Base-by-base conservation (phyloP, 37 sponge, comb jelly and placozoan species). In the Oopsacas minuta region DNA sequence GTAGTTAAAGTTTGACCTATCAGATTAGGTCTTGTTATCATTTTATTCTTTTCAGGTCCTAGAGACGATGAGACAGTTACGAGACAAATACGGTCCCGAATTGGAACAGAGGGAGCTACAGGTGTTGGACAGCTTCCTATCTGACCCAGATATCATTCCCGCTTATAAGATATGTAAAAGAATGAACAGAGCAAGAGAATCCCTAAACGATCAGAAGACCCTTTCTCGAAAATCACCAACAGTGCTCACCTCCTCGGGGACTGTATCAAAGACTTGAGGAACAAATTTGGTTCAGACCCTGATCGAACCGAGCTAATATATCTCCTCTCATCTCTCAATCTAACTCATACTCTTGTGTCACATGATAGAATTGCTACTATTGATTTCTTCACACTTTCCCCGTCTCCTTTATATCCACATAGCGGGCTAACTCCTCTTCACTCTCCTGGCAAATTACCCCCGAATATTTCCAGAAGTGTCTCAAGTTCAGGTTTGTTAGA, bases 101-200 rank as follows among this genome's bases (percentile, higher is more conserved):
- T 12, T 61, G 75, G 75, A 61, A n/a, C 5, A 10, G 20, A 10
- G 75, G 22, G 75, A 61, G 75, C 75, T 61, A 3, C 28, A 61
- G 75, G 75, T 61, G 75, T 61, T 61, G 22, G 75, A 61, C 75
- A 61, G 75, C 22, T 61, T 61, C 75, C 75, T 61, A 5, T n/a
- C 20, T 5, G 75, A 61, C 75, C 75, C 75, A 12, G 75, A 61
- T 34, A 61, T 61, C 7, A n/a, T 61, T 34, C 75, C 75, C 30
- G 75, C 75, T 34, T 61, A 61, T 34, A 10, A 34, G 1, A 61
- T 61, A 10, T 61, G 75, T 34, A 61, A 61, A n/a, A 25, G 75
- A 25, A 61, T 61, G 75, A 10, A 61, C 28, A 10, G 75, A 12
- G 75, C 75, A 25, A 3, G 30, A n/a, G 75, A 61, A 3, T 61